Base-by-base conservation (phyloP, 2,113 vertebrate species). In the Hydrochoerus hydrochaeris region DNA sequence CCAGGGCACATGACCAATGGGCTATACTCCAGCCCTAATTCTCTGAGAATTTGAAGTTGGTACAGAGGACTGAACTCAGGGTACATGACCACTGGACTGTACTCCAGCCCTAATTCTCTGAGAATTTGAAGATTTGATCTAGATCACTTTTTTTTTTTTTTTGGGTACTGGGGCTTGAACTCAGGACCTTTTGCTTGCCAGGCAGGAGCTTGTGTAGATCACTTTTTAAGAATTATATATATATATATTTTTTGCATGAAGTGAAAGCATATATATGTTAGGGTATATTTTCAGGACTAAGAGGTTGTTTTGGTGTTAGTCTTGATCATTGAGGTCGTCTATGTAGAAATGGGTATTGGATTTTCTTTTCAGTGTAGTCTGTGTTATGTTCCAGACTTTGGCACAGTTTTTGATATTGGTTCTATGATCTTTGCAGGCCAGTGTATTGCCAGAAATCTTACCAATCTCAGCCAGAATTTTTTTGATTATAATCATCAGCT, bases 201-300 rank as follows among this genome's bases (percentile, higher is more conserved):
- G 46, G 46, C 46, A 49, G 46, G 46, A 49, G 46, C 46, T 49
- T 49, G 46, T 49, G 46, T 49, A 49, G 46, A 54, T 54, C 54
- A 54, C 78, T 49, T 52, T 52, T 52, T 52, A 12, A 80, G 46
- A 90, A 78, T n/a, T 60, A 65, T 1, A 5, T 28, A 32, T 60
- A 49, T 83, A 88, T 52, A 54, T 87, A 83, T n/a, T n/a, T n/a
- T n/a, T n/a, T n/a, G n/a, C n/a, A n/a, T n/a, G 11, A 93, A 75
- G 5, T 86, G n/a, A 81, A 85, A 69, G 35, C 28, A 67, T 28
- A 20, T 12, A n/a, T n/a, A n/a, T n/a, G 16, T 5, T 52, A 87
- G 62, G 41, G 11, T 30, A 46, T 8, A 26, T 92, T 87, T 87
- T 97, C 32, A 82, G 46, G 75, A 69, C 12, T 6, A 0, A 73